Evolutionary conservation across 2,797 vertebrate genomes (phyloP), one percentile per base, ranked within the genome.

Genomic region (Cheirogaleus major): DNA sequence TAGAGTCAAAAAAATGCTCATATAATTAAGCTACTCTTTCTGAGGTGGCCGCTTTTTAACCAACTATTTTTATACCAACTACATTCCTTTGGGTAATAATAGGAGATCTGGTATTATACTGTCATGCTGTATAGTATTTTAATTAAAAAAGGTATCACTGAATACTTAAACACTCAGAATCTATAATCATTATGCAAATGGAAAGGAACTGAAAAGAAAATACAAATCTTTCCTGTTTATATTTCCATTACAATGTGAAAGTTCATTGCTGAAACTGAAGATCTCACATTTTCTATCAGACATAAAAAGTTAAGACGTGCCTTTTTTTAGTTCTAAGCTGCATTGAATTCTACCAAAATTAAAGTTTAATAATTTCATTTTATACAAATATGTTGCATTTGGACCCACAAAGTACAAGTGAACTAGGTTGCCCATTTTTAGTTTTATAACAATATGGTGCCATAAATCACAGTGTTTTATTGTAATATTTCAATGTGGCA

Each of bases 11-110:
- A 4, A 45, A 96, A 93, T 95, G 61, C 57, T 95, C 89, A 96
- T 72, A 78, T 96, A 98, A 95, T 87, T 89, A 96, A 98, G 85
- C 61, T 96, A 90, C 30, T 73, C 50, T 97, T 96, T 98, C 93
- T 95, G 96, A 95, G 72, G 78, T 45, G 97, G 89, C 27, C 63
- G 93, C 82, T 94, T 96, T 96, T 97, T 93, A 98, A 98, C 61
- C 89, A 98, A 95, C 59, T n/a, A 4, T 93, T 81, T 52, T 41
- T 93, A 65, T 15, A 91, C 61, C 70, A 97, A 91, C 25, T 59
- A 38, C 7, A 92, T 92, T 86, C 79, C 78, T 96, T 82, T 73
- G 81, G 76, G 92, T 96, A 94, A 95, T 82, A 93, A 95, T 27
- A 7, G 82, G n/a, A 91, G 76, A 92, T 48, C 10, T 48, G 61